These are phyloP conservation scores for human DNA, from an alignment of 2,113 vertebrate genomes.

Conservation along the genomic window GRCh38 chr2:140056001-140056500, in stretches of 20 bases:
- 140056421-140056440: not conserved
- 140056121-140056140: constrained; percentile 24
- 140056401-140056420: not conserved
- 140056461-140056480: not conserved
- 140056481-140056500: not conserved
- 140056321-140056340: not conserved
- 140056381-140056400: not conserved
- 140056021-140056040: constrained; percentile 25
- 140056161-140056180: not conserved
- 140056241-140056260: not conserved
- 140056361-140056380: not conserved
- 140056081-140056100: constrained; percentile 48
- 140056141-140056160: not conserved
- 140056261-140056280: not conserved
- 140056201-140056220: not conserved
- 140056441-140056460: not conserved
- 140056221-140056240: not conserved
- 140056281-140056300: not conserved
- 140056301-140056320: constrained; percentile 26
- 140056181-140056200: not conserved
- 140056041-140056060: constrained; percentile 52
- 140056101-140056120: constrained; percentile 56
- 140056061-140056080: constrained; percentile 43
- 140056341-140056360: not conserved
- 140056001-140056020: not conserved